A percentile compares a stretch with the other conserved stretches of the same genome.
Conservation (phyloP, 2,888 invertebrate species). For the Lepidocyrtoides sp. region DNA sequence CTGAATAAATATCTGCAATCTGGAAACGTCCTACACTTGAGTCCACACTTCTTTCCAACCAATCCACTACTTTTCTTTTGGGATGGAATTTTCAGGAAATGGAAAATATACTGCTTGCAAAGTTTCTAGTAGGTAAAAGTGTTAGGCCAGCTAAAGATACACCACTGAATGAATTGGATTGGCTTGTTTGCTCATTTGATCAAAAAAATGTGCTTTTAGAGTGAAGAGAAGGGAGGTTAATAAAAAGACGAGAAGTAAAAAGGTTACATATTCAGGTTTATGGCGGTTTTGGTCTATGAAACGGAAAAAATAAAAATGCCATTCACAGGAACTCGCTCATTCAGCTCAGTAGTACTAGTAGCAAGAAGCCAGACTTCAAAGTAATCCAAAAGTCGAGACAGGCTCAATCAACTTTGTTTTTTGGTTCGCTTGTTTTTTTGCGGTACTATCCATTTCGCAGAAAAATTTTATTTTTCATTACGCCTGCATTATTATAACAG, state of each 20-base stretch:
- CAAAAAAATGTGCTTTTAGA: too few relatives aligned
- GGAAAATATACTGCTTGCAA: too few relatives aligned
- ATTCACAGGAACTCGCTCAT: not conserved
- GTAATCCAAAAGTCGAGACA: not conserved
- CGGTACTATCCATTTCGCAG: slow-evolving; percentile 6
- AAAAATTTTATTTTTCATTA: too few relatives aligned
- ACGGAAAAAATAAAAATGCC: not conserved
- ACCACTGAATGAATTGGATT: too few relatives aligned
- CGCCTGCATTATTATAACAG: too few relatives aligned
- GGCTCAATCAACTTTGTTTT: slow-evolving; percentile 30
- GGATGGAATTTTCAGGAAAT: not conserved
- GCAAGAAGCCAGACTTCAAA: slow-evolving; percentile 30
- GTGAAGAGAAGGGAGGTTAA: too few relatives aligned
- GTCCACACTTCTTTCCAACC: too few relatives aligned
- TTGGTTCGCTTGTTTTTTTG: not conserved
- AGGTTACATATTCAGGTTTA: not conserved
- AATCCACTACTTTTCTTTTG: not conserved
- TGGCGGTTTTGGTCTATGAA: not conserved
- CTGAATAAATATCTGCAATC: too few relatives aligned
- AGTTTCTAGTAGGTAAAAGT: too few relatives aligned
- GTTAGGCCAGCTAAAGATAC: too few relatives aligned
- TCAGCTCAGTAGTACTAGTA: too few relatives aligned
- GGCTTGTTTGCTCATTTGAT: too few relatives aligned
- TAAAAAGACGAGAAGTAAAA: not conserved
- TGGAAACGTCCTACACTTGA: not conserved